Evolutionary conservation across 2,113 vertebrate species (phyloP).

Genomic region (Columba janthina): DNA sequence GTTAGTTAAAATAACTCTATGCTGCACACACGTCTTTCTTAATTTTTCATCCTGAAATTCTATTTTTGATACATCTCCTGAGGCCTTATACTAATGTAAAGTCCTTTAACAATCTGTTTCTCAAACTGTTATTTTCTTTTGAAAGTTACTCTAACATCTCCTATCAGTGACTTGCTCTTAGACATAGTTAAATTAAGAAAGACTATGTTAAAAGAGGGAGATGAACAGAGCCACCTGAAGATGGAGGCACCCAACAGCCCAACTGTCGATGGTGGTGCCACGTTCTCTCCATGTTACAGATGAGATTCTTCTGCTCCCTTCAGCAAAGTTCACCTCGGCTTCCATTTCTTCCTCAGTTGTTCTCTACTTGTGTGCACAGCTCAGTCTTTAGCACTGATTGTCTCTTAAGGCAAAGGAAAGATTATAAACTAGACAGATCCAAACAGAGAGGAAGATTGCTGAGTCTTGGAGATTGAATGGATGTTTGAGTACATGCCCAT

Average conservation of each 20-base stretch:
- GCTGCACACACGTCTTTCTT: background rate
- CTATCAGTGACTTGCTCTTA: background rate
- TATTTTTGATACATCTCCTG: slow-evolving; percentile 29
- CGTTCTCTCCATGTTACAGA: background rate
- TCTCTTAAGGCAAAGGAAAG: background rate
- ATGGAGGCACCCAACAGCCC: background rate
- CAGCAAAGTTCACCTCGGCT: background rate
- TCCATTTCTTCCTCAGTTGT: background rate
- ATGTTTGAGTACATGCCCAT: background rate
- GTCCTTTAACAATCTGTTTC: slow-evolving; percentile 35
- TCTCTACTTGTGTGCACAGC: background rate
- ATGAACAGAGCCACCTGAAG: background rate
- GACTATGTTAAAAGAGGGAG: background rate
- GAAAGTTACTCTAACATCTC: background rate
- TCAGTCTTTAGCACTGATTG: background rate
- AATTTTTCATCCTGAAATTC: slow-evolving; percentile 58
- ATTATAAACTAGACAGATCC: background rate
- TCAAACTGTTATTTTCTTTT: slow-evolving; percentile 2
- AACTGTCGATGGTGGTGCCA: background rate
- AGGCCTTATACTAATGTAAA: slow-evolving; percentile 15
- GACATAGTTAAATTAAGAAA: background rate
- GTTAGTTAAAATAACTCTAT: slow-evolving; percentile 55
- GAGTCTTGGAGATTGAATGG: background rate
- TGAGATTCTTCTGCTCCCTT: background rate
- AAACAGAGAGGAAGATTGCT: background rate